Conservation (phyloP, 2,113 vertebrate species). For the Propithecus coquereli region DNA sequence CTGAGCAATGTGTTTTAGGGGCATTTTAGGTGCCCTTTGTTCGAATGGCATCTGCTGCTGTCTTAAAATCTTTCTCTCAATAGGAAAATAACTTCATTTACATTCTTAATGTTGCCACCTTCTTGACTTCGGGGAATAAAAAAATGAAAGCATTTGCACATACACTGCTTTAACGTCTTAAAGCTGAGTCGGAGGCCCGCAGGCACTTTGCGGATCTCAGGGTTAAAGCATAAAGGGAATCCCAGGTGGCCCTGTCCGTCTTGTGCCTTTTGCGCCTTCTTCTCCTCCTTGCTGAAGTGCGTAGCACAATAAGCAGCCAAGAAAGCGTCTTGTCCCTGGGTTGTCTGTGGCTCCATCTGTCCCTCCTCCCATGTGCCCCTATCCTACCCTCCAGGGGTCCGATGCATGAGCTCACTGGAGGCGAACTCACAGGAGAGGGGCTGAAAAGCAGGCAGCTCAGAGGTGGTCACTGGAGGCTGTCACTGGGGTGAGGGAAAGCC, state of each 20-base stretch:
- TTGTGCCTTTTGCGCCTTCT: background rate
- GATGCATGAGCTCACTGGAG: background rate
- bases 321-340: background rate
- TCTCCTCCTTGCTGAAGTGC: background rate
- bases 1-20: background rate
- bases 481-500: background rate
- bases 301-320: background rate
- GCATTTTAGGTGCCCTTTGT: background rate
- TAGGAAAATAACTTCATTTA: background rate
- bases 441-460: background rate
- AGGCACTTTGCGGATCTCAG: background rate
- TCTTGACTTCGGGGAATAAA: background rate
- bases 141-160: background rate
- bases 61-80: background rate
- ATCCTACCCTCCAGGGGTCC: background rate
- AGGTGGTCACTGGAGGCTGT: rapidly evolving
- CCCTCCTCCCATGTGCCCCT: background rate
- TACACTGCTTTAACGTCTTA: background rate
- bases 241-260: background rate
- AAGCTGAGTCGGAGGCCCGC: background rate
- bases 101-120: background rate
- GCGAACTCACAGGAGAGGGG: background rate
- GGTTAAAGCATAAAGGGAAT: background rate
- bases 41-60: background rate
- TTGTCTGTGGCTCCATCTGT: background rate